phyloP scores from a whole-genome alignment of 1,140 invertebrate genomes.

The Sitobion miscanthi region DNA sequence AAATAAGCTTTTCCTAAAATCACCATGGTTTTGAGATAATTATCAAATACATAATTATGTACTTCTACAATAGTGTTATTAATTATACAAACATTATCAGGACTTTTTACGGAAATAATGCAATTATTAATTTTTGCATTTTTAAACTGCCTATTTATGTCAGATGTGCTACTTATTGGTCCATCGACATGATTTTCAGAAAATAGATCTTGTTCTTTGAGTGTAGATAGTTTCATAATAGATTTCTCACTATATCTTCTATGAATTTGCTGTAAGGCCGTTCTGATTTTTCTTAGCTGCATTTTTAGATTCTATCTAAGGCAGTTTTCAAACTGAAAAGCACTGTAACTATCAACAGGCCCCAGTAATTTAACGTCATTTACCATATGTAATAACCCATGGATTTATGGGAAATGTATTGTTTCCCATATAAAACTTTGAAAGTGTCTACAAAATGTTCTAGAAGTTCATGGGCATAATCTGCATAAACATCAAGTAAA shows the following conservation, averaged over 20 bases:
- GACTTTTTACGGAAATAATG: neutral
- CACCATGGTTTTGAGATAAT: too few relatives aligned
- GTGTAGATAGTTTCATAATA: neutral
- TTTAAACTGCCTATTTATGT: neutral
- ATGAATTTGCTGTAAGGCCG: neutral
- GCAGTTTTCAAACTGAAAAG: slow-evolving; percentile 65
- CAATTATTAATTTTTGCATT: neutral
- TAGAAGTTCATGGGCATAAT: neutral
- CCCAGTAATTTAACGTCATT: slow-evolving; percentile 63
- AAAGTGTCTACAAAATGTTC: slow-evolving; percentile 3
- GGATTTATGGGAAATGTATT: slow-evolving; percentile 60
- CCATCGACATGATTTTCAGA: neutral
- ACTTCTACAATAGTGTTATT: neutral
- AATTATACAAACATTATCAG: neutral
- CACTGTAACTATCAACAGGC: slow-evolving; percentile 62
- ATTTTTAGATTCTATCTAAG: slow-evolving; percentile 57
- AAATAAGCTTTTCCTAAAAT: too few relatives aligned
- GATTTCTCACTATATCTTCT: neutral
- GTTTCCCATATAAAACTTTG: slow-evolving; percentile 55
- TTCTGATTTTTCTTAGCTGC: neutral
- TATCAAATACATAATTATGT: too few relatives aligned
- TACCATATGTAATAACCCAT: slow-evolving; percentile 62
- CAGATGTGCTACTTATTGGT: neutral
- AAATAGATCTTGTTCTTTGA: neutral
- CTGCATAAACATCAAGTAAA: neutral